Conservation (phyloP, 2,113 vertebrate genomes). For the Monopterus albus region DNA sequence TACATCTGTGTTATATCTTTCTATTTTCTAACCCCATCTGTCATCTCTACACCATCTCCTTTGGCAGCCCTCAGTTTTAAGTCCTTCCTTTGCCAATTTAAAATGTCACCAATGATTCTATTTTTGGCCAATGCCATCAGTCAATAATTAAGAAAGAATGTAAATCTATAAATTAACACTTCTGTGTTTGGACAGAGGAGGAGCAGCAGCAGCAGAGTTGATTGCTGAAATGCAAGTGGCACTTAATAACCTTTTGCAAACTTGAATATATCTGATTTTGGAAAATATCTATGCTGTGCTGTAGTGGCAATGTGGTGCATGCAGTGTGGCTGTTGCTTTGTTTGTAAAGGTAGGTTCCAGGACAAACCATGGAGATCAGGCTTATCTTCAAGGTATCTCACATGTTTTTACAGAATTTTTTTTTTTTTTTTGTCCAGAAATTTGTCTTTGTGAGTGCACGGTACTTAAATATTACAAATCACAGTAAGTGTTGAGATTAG, state of each 20-base stretch:
- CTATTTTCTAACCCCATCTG: too few relatives aligned
- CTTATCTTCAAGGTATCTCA: too few relatives aligned
- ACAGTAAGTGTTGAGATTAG: neutral
- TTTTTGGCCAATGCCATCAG: slow-evolving; percentile 42
- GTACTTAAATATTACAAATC: too few relatives aligned
- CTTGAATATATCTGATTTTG: slow-evolving; percentile 63
- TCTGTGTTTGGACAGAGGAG: slow-evolving; percentile 3
- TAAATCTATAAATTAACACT: slow-evolving; percentile 39
- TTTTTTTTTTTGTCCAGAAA: too few relatives aligned
- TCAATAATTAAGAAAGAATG: slow-evolving; percentile 33
- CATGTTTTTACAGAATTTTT: too few relatives aligned
- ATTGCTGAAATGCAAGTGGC: slow-evolving; percentile 42
- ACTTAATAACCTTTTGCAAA: slow-evolving; percentile 63
- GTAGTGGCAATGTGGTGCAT: slow-evolving; percentile 37
- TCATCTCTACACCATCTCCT: slow-evolving; percentile 6
- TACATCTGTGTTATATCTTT: slow-evolving; percentile 22
- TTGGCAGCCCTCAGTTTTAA: slow-evolving; percentile 56
- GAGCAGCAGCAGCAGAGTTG: slow-evolving; percentile 15
- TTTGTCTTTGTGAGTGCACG: too few relatives aligned
- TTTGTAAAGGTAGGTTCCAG: slow-evolving; percentile 29
- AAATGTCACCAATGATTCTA: slow-evolving; percentile 45
- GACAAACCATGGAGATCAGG: slow-evolving; percentile 5
- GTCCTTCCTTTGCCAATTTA: slow-evolving; percentile 14
- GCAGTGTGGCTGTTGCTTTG: slow-evolving; percentile 34
- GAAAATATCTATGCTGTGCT: slow-evolving; percentile 59